These are phyloP conservation scores for Temnothorax nylanderi DNA, from an alignment of 1,140 invertebrate species.

Conservation along the genomic window DNA sequence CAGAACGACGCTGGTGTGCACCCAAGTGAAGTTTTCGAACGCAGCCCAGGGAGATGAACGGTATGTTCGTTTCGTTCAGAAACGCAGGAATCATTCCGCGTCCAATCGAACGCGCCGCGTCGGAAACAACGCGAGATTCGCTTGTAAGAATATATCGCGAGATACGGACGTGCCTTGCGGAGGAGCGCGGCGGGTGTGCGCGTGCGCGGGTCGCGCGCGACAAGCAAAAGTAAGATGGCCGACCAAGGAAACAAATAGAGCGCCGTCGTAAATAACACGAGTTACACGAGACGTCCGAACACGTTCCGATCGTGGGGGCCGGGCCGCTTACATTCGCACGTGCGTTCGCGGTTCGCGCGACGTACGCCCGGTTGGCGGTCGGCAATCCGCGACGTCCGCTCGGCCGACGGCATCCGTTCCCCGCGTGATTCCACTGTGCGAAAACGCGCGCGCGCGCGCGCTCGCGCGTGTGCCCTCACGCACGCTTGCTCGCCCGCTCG, in stretches of 20 bases:
- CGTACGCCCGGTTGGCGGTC: not conserved
- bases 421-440: not conserved
- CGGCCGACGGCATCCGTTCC: not conserved
- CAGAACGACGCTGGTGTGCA: too few relatives aligned
- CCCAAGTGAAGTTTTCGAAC: too few relatives aligned
- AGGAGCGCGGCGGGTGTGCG: constrained; percentile 59
- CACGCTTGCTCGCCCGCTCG: not conserved
- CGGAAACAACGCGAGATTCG: too few relatives aligned
- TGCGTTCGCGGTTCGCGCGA: constrained; percentile 11
- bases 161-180: constrained; percentile 17
- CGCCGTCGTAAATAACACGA: constrained; percentile 79
- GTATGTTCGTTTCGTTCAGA: too few relatives aligned
- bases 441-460: not conserved
- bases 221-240: constrained; percentile 79
- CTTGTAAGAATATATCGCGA: not conserved
- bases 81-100: too few relatives aligned
- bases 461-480: not conserved
- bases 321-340: not conserved
- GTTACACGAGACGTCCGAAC: constrained; percentile 73
- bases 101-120: too few relatives aligned
- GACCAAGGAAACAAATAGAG: constrained; percentile 79
- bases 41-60: too few relatives aligned
- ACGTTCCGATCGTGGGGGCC: constrained; percentile 36
- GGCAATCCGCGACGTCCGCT: not conserved
- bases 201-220: constrained; percentile 73